phyloP scores from a whole-genome alignment of 2,113 vertebrate genomes.

The Lophius piscatorius region DNA sequence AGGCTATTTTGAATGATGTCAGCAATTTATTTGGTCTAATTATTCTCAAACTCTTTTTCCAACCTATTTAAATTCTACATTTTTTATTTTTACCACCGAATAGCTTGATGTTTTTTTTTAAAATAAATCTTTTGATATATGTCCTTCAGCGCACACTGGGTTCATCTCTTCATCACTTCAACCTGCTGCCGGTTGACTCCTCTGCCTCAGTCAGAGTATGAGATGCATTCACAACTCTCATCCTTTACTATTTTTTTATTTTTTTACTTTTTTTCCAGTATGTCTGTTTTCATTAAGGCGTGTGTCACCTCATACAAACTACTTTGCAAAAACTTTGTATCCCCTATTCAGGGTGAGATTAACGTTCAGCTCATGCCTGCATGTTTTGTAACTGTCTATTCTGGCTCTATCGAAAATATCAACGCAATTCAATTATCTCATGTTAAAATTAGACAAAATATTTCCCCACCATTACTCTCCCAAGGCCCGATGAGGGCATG shows the following conservation, averaged over 20 bases:
- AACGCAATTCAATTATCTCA: slow-evolving; percentile 72
- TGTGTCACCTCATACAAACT: slow-evolving; percentile 15
- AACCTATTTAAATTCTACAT: not conserved
- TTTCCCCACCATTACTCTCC: slow-evolving; percentile 50
- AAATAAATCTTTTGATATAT: slow-evolving; percentile 10
- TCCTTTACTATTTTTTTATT: too few relatives aligned
- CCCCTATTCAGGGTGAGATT: slow-evolving; percentile 31
- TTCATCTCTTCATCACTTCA: slow-evolving; percentile 7
- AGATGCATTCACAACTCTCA: not conserved
- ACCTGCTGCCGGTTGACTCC: slow-evolving; percentile 2
- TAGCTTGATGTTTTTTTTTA: slow-evolving; percentile 3
- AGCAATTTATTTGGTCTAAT: slow-evolving; percentile 58
- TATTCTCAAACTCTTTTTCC: slow-evolving; percentile 37
- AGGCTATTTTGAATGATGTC: slow-evolving; percentile 62
- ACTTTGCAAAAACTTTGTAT: not conserved
- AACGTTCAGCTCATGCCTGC: slow-evolving; percentile 21
- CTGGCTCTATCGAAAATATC: slow-evolving; percentile 61
- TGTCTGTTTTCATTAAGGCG: not conserved
- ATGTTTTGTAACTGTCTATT: slow-evolving; percentile 39
- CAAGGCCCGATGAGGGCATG: slow-evolving; percentile 25
- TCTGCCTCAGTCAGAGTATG: not conserved
- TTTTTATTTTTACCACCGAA: slow-evolving; percentile 25
- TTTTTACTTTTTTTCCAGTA: not conserved
- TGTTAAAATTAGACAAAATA: slow-evolving; percentile 78
- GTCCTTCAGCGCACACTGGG: not conserved